These are phyloP conservation scores for Drosophila nigromelanica DNA, from an alignment of 1,140 invertebrate genomes.

Conservation along the genomic window DNA sequence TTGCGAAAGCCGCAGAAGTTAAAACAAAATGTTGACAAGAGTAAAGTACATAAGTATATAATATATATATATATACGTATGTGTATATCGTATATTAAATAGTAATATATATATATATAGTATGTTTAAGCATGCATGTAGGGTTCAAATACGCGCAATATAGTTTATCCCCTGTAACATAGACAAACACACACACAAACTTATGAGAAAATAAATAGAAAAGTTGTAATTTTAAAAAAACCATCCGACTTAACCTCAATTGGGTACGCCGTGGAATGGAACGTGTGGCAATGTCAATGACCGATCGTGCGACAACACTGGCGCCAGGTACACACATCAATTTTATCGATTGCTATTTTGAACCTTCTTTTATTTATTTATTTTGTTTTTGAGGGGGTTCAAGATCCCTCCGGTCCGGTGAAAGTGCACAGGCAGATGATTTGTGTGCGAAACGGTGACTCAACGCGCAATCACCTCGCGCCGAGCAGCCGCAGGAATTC, in stretches of 20 bases:
- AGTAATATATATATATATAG: slow-evolving; percentile 46
- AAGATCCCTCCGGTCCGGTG: slow-evolving; percentile 55
- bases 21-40: slow-evolving; percentile 37
- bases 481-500: slow-evolving; percentile 52
- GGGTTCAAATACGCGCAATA: slow-evolving; percentile 70
- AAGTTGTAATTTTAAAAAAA: slow-evolving; percentile 58
- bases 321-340: slow-evolving; percentile 5
- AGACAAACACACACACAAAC: slow-evolving; percentile 48
- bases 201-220: slow-evolving; percentile 61
- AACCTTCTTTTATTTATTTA: neutral
- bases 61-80: too few relatives aligned
- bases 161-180: slow-evolving; percentile 73
- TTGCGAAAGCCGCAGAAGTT: slow-evolving; percentile 36
- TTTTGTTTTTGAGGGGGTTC: neutral
- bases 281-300: slow-evolving; percentile 14
- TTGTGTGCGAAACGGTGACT: slow-evolving; percentile 53
- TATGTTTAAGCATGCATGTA: slow-evolving; percentile 62
- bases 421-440: slow-evolving; percentile 49
- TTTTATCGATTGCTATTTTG: slow-evolving; percentile 31
- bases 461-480: slow-evolving; percentile 9
- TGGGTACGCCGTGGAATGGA: neutral
- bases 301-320: slow-evolving; percentile 9
- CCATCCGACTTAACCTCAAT: neutral
- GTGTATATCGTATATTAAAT: too few relatives aligned
- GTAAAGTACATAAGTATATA: slow-evolving; percentile 8